phyloP scores from a whole-genome alignment of 2,797 vertebrate genomes.

The Paramormyrops hopkinsi region DNA sequence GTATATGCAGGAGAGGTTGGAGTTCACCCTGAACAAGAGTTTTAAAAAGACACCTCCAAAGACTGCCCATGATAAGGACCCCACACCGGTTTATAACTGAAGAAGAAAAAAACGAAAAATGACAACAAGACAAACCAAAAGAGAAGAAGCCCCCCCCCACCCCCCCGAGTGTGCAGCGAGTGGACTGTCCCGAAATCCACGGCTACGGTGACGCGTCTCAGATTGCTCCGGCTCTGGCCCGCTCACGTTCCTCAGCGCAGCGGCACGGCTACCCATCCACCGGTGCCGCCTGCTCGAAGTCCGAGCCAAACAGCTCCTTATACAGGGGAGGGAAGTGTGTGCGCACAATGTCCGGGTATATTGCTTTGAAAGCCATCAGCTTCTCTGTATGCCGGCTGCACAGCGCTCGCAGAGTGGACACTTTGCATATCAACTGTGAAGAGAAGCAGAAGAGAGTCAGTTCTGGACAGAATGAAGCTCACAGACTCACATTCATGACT shows the following conservation, averaged over 20 bases:
- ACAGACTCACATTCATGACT: neutral
- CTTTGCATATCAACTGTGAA: conserved; percentile 83
- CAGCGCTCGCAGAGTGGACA: conserved; percentile 78
- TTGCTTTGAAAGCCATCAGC: conserved; percentile 80
- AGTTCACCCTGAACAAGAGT: conserved; percentile 62
- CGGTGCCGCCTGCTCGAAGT: conserved; percentile 80
- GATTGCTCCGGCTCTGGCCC: conserved; percentile 57
- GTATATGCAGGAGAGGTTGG: conserved; percentile 69
- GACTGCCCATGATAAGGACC: conserved; percentile 44
- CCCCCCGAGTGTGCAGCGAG: conserved; percentile 56
- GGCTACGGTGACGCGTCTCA: conserved; percentile 66
- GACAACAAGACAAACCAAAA: conserved; percentile 1
- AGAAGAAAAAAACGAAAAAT: neutral
- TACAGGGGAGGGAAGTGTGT: conserved; percentile 89
- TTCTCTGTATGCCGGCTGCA: conserved; percentile 86
- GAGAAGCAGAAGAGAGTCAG: neutral
- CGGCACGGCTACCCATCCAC: conserved; percentile 67
- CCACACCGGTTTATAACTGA: conserved; percentile 54
- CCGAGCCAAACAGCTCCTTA: conserved; percentile 87
- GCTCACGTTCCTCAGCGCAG: conserved; percentile 58
- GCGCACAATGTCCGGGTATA: conserved; percentile 83
- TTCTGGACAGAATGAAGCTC: neutral
- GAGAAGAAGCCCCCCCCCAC: neutral
- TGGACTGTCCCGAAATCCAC: conserved; percentile 60
- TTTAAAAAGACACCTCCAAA: neutral